Evolutionary conservation across 2,113 vertebrate genomes (phyloP), one percentile per base, ranked within the genome.

Genomic region (Lepus timidus): DNA sequence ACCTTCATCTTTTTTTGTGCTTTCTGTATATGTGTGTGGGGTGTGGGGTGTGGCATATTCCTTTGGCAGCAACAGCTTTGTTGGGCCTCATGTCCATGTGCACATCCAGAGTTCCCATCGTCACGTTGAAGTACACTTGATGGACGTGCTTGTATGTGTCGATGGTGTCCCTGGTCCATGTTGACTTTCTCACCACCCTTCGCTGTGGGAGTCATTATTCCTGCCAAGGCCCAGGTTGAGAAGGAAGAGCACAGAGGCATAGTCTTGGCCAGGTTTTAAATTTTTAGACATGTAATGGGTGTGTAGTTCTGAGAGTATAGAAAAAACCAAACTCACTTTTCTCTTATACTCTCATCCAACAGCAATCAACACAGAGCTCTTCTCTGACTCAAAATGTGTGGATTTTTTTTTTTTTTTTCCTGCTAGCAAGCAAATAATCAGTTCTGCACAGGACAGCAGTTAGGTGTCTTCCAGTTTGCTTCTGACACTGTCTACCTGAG

Each of bases 21-120:
- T 44, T 44, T 44, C 39, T 44, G 39, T 44, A 44, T 44, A 44
- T 44, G 4, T 44, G 1, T 6, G 6, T 44, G 39, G 39, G 98
- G 93, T 98, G 6, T 44, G 39, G 39, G 98, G 93, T 98, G 0
- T 99, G 99, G 98, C 99, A 99, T 97, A 99, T 98, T 83, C 99
- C 98, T 97, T 99, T 99, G 85, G 99, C 98, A 99, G 98, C 99
- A 96, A 99, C 99, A 6, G 99, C 99, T 97, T 99, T 99, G 98
- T 99, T 99, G 94, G 99, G 97, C 19, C 99, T 99, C 71, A 98
- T 99, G 88, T 99, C 99, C 1, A 99, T 99, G 94, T 98, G 98
- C 33, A 99, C 99, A 17, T 99, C 99, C 4, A 99, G 99, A 86
- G 99, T 99, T 55, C 99, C 99, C 99, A 99, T 99, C 95, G 99